Percentiles rank a stretch among this genome's conserved stretches.
These are phyloP conservation scores for Pristionchus exspectatus DNA, from an alignment of 2,888 invertebrate genomes.

Conservation along the genomic window DNA sequence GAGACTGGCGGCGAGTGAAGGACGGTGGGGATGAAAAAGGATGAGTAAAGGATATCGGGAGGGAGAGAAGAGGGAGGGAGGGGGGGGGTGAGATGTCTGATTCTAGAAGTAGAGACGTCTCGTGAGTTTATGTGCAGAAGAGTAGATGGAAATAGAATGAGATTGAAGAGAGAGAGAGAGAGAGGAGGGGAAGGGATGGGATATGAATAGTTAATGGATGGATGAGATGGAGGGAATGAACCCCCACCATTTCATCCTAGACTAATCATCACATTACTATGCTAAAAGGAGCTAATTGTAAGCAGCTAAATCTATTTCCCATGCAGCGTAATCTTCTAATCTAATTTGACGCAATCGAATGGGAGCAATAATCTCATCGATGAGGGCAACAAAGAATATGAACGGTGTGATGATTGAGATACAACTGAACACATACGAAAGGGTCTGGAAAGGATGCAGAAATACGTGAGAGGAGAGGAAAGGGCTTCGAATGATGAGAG, in stretches of 20 bases:
- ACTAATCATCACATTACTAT: too few species aligned
- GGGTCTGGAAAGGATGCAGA: background rate
- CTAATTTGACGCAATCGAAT: too few species aligned
- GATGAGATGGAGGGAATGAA: background rate
- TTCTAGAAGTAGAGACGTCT: background rate
- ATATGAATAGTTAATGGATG: background rate
- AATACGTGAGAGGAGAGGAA: background rate
- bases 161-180: background rate
- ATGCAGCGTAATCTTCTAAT: too few species aligned
- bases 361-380: too few species aligned
- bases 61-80: background rate
- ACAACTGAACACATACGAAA: background rate
- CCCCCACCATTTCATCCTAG: background rate
- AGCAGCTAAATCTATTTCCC: too few species aligned
- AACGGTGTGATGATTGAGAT: background rate
- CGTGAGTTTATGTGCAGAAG: constrained; percentile 25
- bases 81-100: background rate
- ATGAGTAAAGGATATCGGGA: background rate
- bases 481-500: too few species aligned
- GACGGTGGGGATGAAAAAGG: background rate
- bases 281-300: too few species aligned
- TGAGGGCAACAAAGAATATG: too few species aligned
- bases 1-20: background rate
- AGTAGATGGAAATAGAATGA: constrained; percentile 11
- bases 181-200: background rate